Percentiles rank a stretch among this genome's conserved stretches.
Evolutionary conservation across 2,113 vertebrate genomes (phyloP).

Genomic region (Chaetura pelagica): DNA sequence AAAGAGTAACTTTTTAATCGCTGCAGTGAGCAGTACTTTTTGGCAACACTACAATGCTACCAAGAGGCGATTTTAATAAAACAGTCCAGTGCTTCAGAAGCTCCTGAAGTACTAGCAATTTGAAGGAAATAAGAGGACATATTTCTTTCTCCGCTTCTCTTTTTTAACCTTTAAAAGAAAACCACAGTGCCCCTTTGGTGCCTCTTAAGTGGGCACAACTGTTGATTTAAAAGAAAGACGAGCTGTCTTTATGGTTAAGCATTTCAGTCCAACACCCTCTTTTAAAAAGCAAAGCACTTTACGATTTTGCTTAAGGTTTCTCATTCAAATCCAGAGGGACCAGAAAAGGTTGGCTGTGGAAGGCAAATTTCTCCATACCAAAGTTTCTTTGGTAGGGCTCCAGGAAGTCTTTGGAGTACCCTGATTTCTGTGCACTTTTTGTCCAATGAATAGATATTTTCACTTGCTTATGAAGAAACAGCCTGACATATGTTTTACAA

Average conservation of each 20-base stretch:
- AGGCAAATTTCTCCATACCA: background rate
- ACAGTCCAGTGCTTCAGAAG: background rate
- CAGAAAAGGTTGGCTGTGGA: conserved; percentile 11
- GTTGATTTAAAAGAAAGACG: conserved; percentile 22
- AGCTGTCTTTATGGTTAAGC: conserved; percentile 52
- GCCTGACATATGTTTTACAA: background rate
- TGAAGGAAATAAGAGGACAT: conserved; percentile 7
- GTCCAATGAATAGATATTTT: background rate
- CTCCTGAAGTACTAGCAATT: conserved; percentile 11
- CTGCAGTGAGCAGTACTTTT: background rate
- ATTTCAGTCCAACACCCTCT: conserved; percentile 38
- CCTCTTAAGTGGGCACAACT: conserved; percentile 41
- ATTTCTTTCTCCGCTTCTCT: conserved; percentile 27
- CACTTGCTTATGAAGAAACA: background rate
- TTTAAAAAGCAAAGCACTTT: conserved; percentile 15
- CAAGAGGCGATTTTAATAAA: conserved; percentile 38
- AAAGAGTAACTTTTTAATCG: conserved; percentile 14
- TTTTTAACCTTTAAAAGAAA: conserved; percentile 37
- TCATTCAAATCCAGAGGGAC: conserved; percentile 9
- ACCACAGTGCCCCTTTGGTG: conserved; percentile 21
- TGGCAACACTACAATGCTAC: background rate
- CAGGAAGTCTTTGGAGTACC: conserved; percentile 33
- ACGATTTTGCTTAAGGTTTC: conserved; percentile 39
- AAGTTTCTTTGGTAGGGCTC: conserved; percentile 10
- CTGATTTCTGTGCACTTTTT: conserved; percentile 8